Conservation (phyloP, 2,113 vertebrate species). For the Neotragus moschatus region DNA sequence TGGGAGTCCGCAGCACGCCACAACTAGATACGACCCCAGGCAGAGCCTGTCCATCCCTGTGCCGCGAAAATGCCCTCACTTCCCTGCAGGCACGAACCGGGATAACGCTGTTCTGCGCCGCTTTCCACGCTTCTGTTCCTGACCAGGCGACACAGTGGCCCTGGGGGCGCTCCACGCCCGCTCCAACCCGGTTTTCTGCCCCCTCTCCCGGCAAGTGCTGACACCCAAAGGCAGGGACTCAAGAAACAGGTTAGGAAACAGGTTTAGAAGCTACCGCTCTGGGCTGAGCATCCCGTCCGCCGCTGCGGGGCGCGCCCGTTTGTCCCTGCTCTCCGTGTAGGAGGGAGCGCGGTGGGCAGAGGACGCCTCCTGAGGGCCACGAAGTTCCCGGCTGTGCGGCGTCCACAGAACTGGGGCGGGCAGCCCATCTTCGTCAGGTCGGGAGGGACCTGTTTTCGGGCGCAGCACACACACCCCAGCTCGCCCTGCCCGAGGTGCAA, state of each 20-base stretch:
- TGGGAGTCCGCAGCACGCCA: background rate
- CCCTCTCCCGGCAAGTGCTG: background rate
- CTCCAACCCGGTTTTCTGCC: background rate
- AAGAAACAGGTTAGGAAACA: background rate
- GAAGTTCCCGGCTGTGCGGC: background rate
- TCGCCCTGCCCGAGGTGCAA: background rate
- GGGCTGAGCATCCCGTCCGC: background rate
- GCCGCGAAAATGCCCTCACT: background rate
- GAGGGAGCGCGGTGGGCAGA: no score
- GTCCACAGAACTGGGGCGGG: background rate
- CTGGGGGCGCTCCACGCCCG: background rate
- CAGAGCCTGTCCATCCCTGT: background rate
- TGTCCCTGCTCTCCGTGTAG: fast-evolving
- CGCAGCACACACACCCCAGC: background rate
- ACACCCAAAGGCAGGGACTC: background rate
- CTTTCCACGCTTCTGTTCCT: background rate
- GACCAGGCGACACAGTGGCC: background rate
- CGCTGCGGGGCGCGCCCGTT: background rate
- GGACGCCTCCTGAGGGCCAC: fast-evolving
- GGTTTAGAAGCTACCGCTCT: background rate
- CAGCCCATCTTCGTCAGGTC: background rate
- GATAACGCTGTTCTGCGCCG: background rate
- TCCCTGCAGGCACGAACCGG: background rate
- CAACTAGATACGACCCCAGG: background rate
- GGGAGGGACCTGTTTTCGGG: background rate